Evolutionary conservation across 2,797 vertebrate species (phyloP).

Genomic region (Enteromius viviparus): DNA sequence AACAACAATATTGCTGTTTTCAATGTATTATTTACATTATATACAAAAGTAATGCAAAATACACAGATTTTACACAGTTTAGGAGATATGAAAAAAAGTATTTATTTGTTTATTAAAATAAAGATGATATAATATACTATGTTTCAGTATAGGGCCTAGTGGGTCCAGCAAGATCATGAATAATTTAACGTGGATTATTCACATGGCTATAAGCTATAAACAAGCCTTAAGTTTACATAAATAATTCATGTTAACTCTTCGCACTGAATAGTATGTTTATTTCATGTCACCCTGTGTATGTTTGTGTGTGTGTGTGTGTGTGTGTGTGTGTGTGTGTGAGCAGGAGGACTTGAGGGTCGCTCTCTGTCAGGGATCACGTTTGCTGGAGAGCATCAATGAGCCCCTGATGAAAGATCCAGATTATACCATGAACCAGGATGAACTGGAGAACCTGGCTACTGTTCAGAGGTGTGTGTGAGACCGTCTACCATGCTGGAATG

Average conservation of each 20-base stretch:
- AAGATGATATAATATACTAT: not conserved
- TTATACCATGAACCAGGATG: slow-evolving; percentile 90
- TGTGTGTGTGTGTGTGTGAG: slow-evolving; percentile 34
- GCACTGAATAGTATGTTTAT: slow-evolving; percentile 3
- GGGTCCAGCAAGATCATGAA: not conserved
- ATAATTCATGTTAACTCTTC: not conserved
- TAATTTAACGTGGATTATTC: slow-evolving; percentile 1
- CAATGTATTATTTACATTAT: not conserved
- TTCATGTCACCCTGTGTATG: not conserved
- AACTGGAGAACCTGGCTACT: slow-evolving; percentile 91
- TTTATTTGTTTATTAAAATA: not conserved
- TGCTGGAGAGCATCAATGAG: slow-evolving; percentile 88
- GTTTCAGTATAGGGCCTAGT: not conserved
- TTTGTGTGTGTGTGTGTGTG: slow-evolving; percentile 11
- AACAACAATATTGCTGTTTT: not conserved
- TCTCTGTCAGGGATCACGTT: slow-evolving; percentile 81
- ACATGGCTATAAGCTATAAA: slow-evolving; percentile 8
- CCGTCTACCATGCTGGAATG: slow-evolving; percentile 14
- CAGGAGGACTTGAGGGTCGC: slow-evolving; percentile 89
- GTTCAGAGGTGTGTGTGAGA: slow-evolving; percentile 86
- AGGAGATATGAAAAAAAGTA: not conserved
- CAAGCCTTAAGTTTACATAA: slow-evolving; percentile 19
- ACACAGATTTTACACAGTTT: not conserved
- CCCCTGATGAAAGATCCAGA: slow-evolving; percentile 82
- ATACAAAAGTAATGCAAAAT: not conserved